Evolutionary conservation across 2,888 invertebrate species (phyloP).

Genomic region (Meta bourneti): DNA sequence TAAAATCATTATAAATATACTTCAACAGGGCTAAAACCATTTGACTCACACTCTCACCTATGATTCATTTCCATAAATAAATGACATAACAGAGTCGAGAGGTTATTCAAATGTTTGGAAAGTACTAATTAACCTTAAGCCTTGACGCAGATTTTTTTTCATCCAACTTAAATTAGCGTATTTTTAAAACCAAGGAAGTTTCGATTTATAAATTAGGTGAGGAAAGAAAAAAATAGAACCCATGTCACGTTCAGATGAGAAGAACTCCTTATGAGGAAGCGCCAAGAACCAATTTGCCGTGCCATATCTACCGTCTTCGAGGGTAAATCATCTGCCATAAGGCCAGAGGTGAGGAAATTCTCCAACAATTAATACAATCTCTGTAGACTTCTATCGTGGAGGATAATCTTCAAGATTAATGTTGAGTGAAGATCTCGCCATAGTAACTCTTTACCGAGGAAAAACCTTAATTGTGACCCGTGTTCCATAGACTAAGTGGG

Average conservation of each 20-base stretch:
- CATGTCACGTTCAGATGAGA: constrained; percentile 21
- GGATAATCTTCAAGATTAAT: constrained; percentile 53
- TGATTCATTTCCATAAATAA: not conserved
- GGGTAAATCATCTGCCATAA: constrained; percentile 27
- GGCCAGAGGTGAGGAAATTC: constrained; percentile 19
- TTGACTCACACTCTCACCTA: too few relatives aligned
- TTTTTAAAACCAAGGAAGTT: constrained; percentile 10
- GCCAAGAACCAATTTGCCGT: constrained; percentile 13
- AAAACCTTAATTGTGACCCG: not conserved
- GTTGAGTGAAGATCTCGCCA: constrained; percentile 1
- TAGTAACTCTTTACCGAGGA: not conserved
- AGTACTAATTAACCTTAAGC: constrained; percentile 17
- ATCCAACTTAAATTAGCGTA: not conserved
- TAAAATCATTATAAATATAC: too few relatives aligned
- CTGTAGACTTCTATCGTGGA: constrained; percentile 1
- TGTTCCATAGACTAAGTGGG: not conserved
- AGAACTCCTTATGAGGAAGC: constrained; percentile 25
- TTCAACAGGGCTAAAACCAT: too few relatives aligned
- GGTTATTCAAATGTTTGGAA: constrained; percentile 6
- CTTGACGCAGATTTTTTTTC: not conserved
- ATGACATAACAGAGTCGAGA: not conserved
- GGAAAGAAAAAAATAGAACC: constrained; percentile 10
- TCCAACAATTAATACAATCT: constrained; percentile 40
- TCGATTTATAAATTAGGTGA: constrained; percentile 30
- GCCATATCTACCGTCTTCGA: not conserved